Evolutionary conservation across 2,888 invertebrate species (phyloP).

Genomic region (Augochlorella aurata): DNA sequence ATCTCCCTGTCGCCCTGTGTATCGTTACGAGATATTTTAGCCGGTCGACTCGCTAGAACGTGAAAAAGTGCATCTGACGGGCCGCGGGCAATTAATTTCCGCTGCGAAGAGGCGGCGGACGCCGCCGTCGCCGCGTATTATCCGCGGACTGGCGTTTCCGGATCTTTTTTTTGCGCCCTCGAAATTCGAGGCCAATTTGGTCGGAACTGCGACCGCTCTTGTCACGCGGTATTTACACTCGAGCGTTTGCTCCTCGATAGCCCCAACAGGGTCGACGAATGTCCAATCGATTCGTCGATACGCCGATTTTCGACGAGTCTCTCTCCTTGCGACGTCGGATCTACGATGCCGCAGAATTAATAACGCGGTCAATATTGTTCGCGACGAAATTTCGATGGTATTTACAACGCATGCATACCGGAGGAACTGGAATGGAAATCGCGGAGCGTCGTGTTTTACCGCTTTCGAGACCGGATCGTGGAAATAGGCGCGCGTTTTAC

Average conservation of each 20-base stretch:
- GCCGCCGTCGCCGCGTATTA: constrained; percentile 18
- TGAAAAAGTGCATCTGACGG: constrained; percentile 48
- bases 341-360: background rate
- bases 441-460: background rate
- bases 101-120: constrained; percentile 31
- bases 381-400: background rate
- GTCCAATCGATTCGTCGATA: constrained; percentile 4
- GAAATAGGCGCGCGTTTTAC: background rate
- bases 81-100: constrained; percentile 62
- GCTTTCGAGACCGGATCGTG: background rate
- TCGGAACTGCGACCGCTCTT: constrained; percentile 23
- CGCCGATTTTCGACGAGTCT: background rate
- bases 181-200: constrained; percentile 56
- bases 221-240: constrained; percentile 44
- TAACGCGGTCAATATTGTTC: constrained; percentile 3
- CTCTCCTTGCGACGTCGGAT: background rate
- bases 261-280: background rate
- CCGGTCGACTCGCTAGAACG: constrained; percentile 39
- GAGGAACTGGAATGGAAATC: background rate
- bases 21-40: constrained; percentile 60
- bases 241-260: constrained; percentile 27
- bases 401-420: background rate
- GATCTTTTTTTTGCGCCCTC: background rate
- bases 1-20: constrained; percentile 13
- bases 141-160: constrained; percentile 19